Percentiles rank a stretch among this genome's conserved stretches.
Conservation (phyloP, 1,140 invertebrate genomes). For the Mamestra configurata region DNA sequence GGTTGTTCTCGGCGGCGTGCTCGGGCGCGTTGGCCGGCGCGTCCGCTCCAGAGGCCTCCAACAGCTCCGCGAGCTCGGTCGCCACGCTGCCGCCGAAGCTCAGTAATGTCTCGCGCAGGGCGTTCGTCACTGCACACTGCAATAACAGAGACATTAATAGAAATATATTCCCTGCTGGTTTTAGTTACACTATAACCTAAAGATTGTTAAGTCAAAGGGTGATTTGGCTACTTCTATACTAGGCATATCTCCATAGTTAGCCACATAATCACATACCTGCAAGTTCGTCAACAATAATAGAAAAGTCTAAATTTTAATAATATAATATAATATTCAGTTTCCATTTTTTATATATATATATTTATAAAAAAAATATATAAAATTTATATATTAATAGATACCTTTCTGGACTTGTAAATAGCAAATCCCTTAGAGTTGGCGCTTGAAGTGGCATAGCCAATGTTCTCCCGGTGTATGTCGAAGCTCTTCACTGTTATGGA, state of each 20-base stretch:
- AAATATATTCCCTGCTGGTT: not conserved
- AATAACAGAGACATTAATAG: constrained; percentile 44
- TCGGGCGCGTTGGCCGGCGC: constrained; percentile 35
- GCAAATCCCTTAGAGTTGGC: constrained; percentile 79
- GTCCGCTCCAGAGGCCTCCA: constrained; percentile 64
- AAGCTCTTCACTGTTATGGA: constrained; percentile 79
- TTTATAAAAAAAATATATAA: no score
- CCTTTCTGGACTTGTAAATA: constrained; percentile 85
- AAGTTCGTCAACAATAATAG: no score
- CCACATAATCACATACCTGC: no score
- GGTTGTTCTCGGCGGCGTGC: constrained; percentile 61
- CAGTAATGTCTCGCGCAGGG: constrained; percentile 81
- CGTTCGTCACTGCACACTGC: constrained; percentile 85
- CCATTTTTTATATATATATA: no score
- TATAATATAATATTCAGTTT: no score
- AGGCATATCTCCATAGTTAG: no score
- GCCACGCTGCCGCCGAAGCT: constrained; percentile 82
- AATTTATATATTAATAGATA: constrained; percentile 52
- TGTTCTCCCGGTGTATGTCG: constrained; percentile 83
- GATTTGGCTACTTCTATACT: no score
- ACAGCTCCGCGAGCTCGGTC: constrained; percentile 72
- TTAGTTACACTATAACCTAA: not conserved
- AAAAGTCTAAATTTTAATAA: no score
- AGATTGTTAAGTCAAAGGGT: not conserved
- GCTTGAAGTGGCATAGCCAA: constrained; percentile 82